Evolutionary conservation across 2,888 invertebrate species (phyloP).

Genomic region (Mesorhabditis belari): DNA sequence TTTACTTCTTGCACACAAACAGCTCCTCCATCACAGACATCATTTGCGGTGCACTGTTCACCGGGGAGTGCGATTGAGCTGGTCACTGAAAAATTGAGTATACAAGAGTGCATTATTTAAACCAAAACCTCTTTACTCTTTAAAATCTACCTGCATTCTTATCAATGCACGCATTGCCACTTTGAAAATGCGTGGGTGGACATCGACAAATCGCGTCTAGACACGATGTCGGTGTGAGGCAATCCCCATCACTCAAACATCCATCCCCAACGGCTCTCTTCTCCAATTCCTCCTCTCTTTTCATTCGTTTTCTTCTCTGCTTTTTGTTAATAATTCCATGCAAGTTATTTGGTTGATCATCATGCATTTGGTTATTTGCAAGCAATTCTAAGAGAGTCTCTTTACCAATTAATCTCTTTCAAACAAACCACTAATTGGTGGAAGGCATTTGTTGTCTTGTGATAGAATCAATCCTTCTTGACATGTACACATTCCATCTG

Average conservation of each 20-base stretch:
- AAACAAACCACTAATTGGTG: slow-evolving; percentile 17
- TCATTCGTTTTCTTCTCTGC: background rate
- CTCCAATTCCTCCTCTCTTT: background rate
- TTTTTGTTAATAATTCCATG: background rate
- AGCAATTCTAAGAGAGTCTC: slow-evolving; percentile 1
- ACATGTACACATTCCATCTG: slow-evolving; percentile 33
- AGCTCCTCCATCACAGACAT: slow-evolving; percentile 48
- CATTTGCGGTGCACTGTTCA: slow-evolving; percentile 22
- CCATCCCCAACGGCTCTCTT: slow-evolving; percentile 3
- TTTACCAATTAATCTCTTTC: slow-evolving; percentile 4
- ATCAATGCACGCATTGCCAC: slow-evolving; percentile 3
- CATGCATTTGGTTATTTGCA: background rate
- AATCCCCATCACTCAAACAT: slow-evolving; percentile 2
- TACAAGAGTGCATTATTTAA: too few species aligned
- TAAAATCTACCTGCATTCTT: background rate
- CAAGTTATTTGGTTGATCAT: background rate
- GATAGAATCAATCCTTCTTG: slow-evolving; percentile 19
- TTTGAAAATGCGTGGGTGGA: slow-evolving; percentile 7
- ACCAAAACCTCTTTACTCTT: too few species aligned
- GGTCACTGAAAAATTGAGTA: too few species aligned
- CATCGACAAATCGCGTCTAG: slow-evolving; percentile 17
- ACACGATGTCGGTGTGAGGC: slow-evolving; percentile 2
- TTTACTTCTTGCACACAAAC: slow-evolving; percentile 23
- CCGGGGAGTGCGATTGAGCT: slow-evolving; percentile 38
- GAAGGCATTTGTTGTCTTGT: slow-evolving; percentile 25